Evolutionary conservation across 2,113 vertebrate genomes (phyloP).

Genomic region (Myotis brandtii): DNA sequence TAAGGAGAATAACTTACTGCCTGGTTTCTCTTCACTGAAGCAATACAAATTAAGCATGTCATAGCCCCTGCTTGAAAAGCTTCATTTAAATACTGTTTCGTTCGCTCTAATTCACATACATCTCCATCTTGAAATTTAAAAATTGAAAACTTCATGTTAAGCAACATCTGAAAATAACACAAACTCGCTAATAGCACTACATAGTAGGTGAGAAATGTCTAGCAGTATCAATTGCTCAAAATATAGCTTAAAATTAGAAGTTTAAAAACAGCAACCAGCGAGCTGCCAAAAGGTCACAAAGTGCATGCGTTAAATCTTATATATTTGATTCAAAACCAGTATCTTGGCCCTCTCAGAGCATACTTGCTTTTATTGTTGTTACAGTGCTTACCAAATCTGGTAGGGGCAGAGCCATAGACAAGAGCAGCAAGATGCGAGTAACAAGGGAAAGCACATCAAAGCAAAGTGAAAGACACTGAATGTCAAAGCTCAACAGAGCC

Average conservation of each 20-base stretch:
- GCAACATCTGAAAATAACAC: conserved; percentile 49
- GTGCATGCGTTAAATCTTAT: not conserved
- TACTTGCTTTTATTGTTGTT: not conserved
- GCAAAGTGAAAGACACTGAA: not conserved
- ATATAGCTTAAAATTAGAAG: not conserved
- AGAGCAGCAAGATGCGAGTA: not conserved
- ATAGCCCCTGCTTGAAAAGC: conserved; percentile 95
- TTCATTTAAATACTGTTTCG: conserved; percentile 95
- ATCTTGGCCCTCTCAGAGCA: not conserved
- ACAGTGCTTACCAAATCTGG: not conserved
- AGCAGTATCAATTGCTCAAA: conserved; percentile 44
- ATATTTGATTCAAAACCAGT: not conserved
- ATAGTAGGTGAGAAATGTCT: not conserved
- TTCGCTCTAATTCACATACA: conserved; percentile 90
- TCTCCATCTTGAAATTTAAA: conserved; percentile 91
- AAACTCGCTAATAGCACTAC: not conserved
- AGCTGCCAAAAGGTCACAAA: not conserved
- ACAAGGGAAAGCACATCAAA: not conserved
- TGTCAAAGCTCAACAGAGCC: not conserved
- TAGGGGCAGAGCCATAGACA: not conserved
- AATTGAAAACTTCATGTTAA: conserved; percentile 67
- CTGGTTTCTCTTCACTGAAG: conserved; percentile 95
- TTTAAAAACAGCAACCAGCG: not conserved
- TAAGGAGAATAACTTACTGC: conserved; percentile 88
- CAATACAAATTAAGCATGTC: conserved; percentile 98